Conservation (phyloP, 2,797 vertebrate genomes). For the Micromesistius poutassou region DNA sequence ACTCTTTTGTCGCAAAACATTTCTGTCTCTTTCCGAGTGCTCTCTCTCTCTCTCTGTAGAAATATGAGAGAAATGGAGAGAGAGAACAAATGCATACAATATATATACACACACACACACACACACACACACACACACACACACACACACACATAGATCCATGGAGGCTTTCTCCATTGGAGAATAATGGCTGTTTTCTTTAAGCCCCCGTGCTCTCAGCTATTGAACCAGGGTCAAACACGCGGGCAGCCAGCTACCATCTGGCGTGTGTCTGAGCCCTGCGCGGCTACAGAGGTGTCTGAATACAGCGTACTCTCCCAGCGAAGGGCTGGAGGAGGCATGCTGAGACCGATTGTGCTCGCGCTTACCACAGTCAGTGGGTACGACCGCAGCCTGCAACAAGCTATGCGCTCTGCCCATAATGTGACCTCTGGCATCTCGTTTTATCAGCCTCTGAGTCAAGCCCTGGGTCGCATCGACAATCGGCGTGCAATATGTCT, state of each 20-base stretch:
- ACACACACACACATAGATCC: not conserved
- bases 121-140: no score
- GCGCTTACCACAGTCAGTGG: constrained; percentile 9
- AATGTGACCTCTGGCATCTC: constrained; percentile 15
- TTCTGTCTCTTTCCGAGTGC: constrained; percentile 5
- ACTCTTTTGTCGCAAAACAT: no score
- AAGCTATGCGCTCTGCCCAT: constrained; percentile 19
- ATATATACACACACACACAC: not conserved
- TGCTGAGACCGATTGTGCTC: constrained; percentile 7
- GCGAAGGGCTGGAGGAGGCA: constrained; percentile 14
- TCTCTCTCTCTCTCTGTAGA: not conserved
- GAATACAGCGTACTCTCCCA: constrained; percentile 16
- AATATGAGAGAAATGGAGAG: no score
- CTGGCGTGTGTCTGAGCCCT: constrained; percentile 16
- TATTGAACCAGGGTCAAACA: constrained; percentile 11
- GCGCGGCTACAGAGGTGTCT: constrained; percentile 23
- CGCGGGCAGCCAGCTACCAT: constrained; percentile 22
- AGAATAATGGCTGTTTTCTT: constrained; percentile 13
- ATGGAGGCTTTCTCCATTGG: not conserved
- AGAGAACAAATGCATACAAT: not conserved
- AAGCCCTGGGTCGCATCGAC: not conserved
- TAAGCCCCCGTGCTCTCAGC: constrained; percentile 24
- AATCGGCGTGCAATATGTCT: not conserved
- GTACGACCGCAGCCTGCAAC: constrained; percentile 25
- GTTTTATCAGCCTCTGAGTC: constrained; percentile 20